Percentiles rank a stretch among this genome's conserved stretches.
These are phyloP conservation scores for Tanypteryx hageni DNA, from an alignment of 2,888 invertebrate genomes.

Conservation along the genomic window DNA sequence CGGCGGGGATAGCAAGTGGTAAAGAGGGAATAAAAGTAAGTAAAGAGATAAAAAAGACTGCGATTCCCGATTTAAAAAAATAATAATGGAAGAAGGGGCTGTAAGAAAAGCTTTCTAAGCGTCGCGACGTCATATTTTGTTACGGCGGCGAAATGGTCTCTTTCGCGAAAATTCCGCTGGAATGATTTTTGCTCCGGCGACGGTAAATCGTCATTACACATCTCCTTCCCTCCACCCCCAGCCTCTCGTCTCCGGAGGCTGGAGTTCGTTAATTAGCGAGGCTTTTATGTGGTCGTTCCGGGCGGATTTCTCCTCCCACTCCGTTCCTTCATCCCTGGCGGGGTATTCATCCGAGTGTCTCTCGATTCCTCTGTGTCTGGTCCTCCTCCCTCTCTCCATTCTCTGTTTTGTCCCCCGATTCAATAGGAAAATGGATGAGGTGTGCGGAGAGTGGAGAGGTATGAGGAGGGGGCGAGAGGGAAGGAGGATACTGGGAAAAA, in stretches of 20 bases:
- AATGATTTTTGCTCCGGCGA: not conserved
- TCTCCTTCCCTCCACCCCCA: not conserved
- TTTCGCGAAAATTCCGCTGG: not conserved
- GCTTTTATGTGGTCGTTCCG: not conserved
- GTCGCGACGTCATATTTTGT: not conserved
- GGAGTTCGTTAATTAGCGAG: not conserved
- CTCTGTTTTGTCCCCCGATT: not conserved
- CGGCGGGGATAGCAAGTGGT: not conserved
- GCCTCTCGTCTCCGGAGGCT: not conserved
- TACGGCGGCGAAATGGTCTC: not conserved
- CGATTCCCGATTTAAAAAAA: no score
- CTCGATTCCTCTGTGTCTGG: not conserved
- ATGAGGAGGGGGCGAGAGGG: not conserved
- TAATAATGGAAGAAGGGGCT: not conserved
- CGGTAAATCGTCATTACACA: not conserved
- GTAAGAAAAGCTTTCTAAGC: not conserved
- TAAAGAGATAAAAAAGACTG: no score
- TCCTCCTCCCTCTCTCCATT: not conserved
- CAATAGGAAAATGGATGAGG: not conserved
- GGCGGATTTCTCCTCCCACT: not conserved
- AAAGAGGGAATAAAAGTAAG: not conserved
- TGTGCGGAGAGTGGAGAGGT: not conserved
- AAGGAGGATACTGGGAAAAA: not conserved
- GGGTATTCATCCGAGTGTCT: not conserved
- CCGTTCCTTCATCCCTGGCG: not conserved